A percentile compares a stretch with the other conserved stretches of the same genome.
phyloP scores from a whole-genome alignment of 2,113 vertebrate species.

The Aleadryas rufinucha region DNA sequence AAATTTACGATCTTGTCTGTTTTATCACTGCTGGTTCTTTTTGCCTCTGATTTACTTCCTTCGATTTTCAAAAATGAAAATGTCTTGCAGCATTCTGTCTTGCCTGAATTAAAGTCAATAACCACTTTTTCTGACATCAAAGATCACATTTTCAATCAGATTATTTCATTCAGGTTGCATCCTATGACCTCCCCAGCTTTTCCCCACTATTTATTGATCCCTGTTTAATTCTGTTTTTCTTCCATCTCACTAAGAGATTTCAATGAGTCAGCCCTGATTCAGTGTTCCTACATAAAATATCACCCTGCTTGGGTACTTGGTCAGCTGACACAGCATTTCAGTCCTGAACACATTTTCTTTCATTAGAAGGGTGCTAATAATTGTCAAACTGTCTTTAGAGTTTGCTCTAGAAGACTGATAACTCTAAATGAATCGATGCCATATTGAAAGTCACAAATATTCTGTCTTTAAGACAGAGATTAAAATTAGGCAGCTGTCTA shows the following conservation, averaged over 20 bases:
- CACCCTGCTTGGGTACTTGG: background rate
- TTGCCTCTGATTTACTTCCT: background rate
- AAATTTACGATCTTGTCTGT: background rate
- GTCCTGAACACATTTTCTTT: background rate
- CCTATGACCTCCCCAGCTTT: constrained; percentile 12
- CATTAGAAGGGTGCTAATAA: background rate
- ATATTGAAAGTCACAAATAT: background rate
- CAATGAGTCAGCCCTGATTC: background rate
- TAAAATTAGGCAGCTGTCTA: background rate
- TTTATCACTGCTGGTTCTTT: background rate
- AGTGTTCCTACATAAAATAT: background rate
- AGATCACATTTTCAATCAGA: constrained; percentile 49
- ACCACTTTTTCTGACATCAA: constrained; percentile 42
- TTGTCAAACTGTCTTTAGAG: background rate
- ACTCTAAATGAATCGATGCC: background rate
- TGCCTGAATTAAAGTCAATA: constrained; percentile 51
- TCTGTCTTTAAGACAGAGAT: background rate
- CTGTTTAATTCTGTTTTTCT: constrained; percentile 25
- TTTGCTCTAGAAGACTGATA: background rate
- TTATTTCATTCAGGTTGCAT: constrained; percentile 45
- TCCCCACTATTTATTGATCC: constrained; percentile 6
- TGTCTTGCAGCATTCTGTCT: background rate
- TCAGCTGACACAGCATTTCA: background rate
- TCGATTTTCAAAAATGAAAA: background rate
- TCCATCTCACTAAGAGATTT: background rate